Evolutionary conservation across 2,888 invertebrate genomes (phyloP).

Genomic region (Pristionchus mayeri): DNA sequence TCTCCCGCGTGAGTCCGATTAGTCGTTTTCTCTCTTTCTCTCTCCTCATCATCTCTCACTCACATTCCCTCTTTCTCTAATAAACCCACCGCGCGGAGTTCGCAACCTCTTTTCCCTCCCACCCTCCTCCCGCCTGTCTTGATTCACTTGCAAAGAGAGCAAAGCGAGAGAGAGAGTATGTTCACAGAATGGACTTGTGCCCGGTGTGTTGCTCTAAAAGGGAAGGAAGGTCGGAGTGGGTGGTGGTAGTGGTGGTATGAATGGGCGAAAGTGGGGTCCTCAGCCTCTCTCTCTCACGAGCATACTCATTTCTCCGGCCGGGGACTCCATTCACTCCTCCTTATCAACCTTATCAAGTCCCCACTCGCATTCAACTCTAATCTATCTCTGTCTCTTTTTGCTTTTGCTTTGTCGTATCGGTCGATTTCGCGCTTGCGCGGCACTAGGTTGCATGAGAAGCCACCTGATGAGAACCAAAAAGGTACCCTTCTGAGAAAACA

Average conservation of each 20-base stretch:
- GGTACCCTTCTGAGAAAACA: too few relatives aligned
- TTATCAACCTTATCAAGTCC: neutral
- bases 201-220: conserved; percentile 44
- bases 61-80: neutral
- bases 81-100: conserved; percentile 24
- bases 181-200: neutral
- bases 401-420: too few relatives aligned
- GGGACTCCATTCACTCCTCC: neutral
- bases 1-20: conserved; percentile 12
- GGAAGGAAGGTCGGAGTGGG: conserved; percentile 50
- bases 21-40: neutral
- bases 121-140: neutral
- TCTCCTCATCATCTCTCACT: too few relatives aligned
- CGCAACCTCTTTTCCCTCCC: conserved; percentile 33
- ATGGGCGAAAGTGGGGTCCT: neutral
- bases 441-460: too few relatives aligned
- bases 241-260: conserved; percentile 2
- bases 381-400: too few relatives aligned
- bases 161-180: neutral
- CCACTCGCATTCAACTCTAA: neutral
- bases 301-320: neutral
- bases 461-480: too few relatives aligned
- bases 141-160: conserved; percentile 21
- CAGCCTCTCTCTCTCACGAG: too few relatives aligned
- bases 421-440: too few relatives aligned